Base-by-base conservation (phyloP, 1,140 invertebrate genomes). In the Drosophila ficusphila region DNA sequence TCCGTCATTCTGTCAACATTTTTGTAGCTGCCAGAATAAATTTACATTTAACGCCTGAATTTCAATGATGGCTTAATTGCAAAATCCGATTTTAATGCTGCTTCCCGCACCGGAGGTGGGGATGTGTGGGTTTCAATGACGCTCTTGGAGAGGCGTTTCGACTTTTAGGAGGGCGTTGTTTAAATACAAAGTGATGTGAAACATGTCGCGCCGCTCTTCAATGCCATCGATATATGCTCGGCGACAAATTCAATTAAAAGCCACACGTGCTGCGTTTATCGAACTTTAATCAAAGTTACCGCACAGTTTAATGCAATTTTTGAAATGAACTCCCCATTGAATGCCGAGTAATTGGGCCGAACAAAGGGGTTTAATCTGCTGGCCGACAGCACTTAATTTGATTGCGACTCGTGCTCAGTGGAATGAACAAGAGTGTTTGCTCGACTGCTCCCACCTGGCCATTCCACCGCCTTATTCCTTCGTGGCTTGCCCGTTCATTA, bases 271-370 rank as follows among this genome's bases (percentile, higher is more conserved):
- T 21, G 18, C 27, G 9, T 64, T 52, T 62, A 74, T 78, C 75
- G 60, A 46, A 73, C 68, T 71, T 62, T 75, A 85, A 83, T 83
- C 68, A 69, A 52, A 72, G 52, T 60, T 69, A 79, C 71, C 76
- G 64, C 81, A 70, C 61, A 34, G 38, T 72, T 67, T 86, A 79
- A 79, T 86, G 76, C 57, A 72, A 85, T 85, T 76, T 65, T 76
- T 53, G 27, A 67, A 67, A 65, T 67, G 44, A 68, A 68, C 64
- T 68, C 46, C 44, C 62, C 25, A 41, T 67, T 65, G 46, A 67
- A 68, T 54, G 64, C 7, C 25, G 31, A 56, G 48, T 69, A 69
- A 69, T 70, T 69, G 64, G 65, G 64, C 39, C 19, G 64, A 56
- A 69, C 65, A 69, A 67, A 57, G 29, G 48, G 61, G 64, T 68